Conservation (phyloP, 2,797 vertebrate species). For the Chaetodon trifasciatus region DNA sequence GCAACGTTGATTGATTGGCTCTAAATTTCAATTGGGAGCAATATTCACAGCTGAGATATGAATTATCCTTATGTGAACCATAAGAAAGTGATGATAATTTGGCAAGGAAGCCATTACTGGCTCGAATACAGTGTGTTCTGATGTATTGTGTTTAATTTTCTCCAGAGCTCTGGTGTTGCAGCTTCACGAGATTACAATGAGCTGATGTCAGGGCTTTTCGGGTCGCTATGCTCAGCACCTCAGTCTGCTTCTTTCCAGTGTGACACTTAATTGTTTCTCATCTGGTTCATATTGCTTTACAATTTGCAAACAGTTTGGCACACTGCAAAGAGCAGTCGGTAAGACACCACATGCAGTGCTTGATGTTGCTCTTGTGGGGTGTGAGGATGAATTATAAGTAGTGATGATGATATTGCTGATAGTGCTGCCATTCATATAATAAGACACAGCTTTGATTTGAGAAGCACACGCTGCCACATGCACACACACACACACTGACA, state of each 20-base stretch:
- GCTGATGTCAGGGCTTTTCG: constrained; percentile 37
- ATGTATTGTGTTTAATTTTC: constrained; percentile 28
- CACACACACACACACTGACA: not conserved
- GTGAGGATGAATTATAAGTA: constrained; percentile 37
- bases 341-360: not conserved
- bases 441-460: constrained; percentile 27
- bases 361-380: constrained; percentile 23
- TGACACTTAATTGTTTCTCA: constrained; percentile 19
- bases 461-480: not conserved
- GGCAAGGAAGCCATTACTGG: constrained; percentile 6
- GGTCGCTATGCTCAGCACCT: not conserved
- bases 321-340: not conserved
- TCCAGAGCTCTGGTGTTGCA: constrained; percentile 21
- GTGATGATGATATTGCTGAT: constrained; percentile 20
- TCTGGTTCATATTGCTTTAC: constrained; percentile 32
- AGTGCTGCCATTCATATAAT: constrained; percentile 16
- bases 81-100: constrained; percentile 18
- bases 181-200: constrained; percentile 13
- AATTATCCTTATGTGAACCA: constrained; percentile 11
- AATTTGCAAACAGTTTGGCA: constrained; percentile 6
- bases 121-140: not conserved
- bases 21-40: constrained; percentile 4
- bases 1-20: not conserved
- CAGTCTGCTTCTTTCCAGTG: not conserved
- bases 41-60: constrained; percentile 14